Evolutionary conservation across 2,797 vertebrate species (phyloP).

Genomic region (Acridotheres tristis): DNA sequence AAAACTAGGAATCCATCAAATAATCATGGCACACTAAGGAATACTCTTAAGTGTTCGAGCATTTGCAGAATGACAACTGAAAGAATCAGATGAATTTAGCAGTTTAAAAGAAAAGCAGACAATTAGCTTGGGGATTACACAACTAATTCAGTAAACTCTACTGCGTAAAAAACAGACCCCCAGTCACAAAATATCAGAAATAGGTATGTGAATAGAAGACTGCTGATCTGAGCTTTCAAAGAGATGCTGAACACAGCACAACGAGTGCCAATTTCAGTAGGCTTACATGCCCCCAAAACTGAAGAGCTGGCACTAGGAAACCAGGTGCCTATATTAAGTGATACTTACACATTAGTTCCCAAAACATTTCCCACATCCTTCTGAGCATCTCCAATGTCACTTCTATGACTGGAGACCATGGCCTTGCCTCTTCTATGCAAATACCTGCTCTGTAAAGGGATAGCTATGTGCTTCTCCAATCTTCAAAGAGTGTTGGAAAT

Average conservation of each 20-base stretch:
- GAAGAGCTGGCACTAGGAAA: not conserved
- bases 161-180: not conserved
- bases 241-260: not conserved
- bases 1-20: not conserved
- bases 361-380: not conserved
- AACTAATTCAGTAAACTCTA: constrained; percentile 22
- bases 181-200: constrained; percentile 9
- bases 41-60: not conserved
- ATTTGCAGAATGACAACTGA: not conserved
- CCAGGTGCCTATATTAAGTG: not conserved
- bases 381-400: not conserved
- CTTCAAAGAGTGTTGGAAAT: not conserved
- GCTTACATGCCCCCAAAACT: not conserved
- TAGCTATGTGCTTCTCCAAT: not conserved
- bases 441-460: not conserved
- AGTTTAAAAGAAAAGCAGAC: not conserved
- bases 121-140: not conserved
- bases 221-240: constrained; percentile 12
- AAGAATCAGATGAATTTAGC: not conserved
- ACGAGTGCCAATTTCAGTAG: not conserved
- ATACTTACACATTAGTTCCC: not conserved
- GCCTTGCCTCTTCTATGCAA: not conserved
- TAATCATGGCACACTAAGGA: not conserved
- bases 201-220: not conserved
- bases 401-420: not conserved